Base-by-base conservation (phyloP, 2,888 invertebrate species). In the Aphidoletes aphidimyza region DNA sequence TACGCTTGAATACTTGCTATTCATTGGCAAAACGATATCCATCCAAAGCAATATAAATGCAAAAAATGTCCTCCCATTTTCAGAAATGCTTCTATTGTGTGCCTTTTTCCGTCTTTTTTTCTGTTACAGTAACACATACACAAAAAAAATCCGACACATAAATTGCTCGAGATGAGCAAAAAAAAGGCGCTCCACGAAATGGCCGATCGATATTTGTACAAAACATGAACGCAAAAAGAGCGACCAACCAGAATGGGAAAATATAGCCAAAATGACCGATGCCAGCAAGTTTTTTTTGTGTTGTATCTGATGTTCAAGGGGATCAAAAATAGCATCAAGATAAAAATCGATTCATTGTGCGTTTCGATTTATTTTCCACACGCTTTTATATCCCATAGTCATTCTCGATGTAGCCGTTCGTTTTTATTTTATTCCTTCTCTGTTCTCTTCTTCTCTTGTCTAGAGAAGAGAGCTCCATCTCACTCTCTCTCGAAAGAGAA, bases 1-100 rank as follows among this genome's bases (percentile, higher is more conserved):
- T 69, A 69, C 69, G 69, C 69, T 69, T 30, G 69, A 69, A 69
- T 69, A 69, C 69, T 69, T 69, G 69, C 69, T 69, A 69, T 69
- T 69, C 69, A 69, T 69, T 69, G 26, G 69, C 69, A 69, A 69
- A 30, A 69, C 69, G 69, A 69, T 54, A 54, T 34, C 30, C 30
- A 69, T 69, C 30, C 69, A 26, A 69, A 69, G n/a, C 69, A 69
- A 0, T 30, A 34, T 69, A 30, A 69, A 5, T 2, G 34, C 2
- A 69, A 69, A 69, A 34, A 69, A 69, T 69, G 69, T 69, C 69
- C 69, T 69, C 69, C 69, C 69, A 69, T 69, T 69, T 69, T 30
- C 1, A 22, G 3, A 69, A n/a, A 69, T 19, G 22, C n/a, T 54
- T 22, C 54, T 22, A 54, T 54, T 54, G 69, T 69, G 69, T 1